Conservation (phyloP, 1,140 invertebrate genomes). For the Vanessa tameamea region DNA sequence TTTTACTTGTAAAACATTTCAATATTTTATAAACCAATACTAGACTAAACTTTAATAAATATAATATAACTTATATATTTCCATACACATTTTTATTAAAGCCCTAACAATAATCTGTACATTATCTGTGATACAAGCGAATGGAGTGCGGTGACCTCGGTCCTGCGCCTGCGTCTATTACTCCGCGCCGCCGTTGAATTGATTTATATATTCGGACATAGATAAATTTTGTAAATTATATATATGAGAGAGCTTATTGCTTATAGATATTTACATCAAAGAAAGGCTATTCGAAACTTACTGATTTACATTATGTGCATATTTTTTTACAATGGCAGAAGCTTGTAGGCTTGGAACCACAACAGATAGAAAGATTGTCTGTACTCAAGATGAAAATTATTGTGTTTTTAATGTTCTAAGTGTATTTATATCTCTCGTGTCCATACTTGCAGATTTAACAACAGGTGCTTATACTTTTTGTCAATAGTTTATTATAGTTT, state of each 20-base stretch:
- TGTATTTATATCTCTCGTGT: conserved; percentile 75
- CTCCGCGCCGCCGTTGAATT: conserved; percentile 47
- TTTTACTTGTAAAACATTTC: too few species aligned
- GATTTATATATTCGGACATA: conserved; percentile 31
- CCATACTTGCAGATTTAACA: conserved; percentile 73
- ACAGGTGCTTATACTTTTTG: conserved; percentile 56
- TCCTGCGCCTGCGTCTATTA: conserved; percentile 44
- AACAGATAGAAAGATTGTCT: conserved; percentile 56
- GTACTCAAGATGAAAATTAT: conserved; percentile 69
- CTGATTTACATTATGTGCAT: conserved; percentile 60
- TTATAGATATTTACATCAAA: conserved; percentile 9
- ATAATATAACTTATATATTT: neutral
- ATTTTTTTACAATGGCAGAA: conserved; percentile 73
- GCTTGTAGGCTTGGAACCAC: conserved; percentile 64
- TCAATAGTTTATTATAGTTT: conserved; percentile 13
- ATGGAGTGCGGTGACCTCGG: conserved; percentile 43
- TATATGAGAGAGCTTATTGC: conserved; percentile 10
- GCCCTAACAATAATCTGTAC: neutral
- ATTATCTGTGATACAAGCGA: conserved; percentile 26
- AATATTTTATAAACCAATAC: too few species aligned
- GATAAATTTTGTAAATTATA: conserved; percentile 19
- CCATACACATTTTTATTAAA: neutral
- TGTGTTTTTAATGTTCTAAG: conserved; percentile 73
- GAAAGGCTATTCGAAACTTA: neutral
- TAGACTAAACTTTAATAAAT: neutral